phyloP scores from a whole-genome alignment of 2,888 invertebrate species.

The Aphidius colemani region DNA sequence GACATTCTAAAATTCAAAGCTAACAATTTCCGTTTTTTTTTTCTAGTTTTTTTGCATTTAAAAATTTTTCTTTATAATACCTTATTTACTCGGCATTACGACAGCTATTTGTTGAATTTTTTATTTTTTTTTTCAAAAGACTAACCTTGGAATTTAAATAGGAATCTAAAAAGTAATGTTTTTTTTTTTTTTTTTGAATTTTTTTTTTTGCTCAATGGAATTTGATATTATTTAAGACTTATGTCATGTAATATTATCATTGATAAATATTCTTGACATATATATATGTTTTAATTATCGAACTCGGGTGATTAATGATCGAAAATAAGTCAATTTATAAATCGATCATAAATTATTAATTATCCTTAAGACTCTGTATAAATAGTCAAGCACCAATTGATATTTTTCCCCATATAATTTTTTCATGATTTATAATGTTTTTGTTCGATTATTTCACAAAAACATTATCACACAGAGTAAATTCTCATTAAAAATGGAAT shows the following conservation, averaged over 20 bases:
- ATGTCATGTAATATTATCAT: background rate
- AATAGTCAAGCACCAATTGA: conserved; percentile 5
- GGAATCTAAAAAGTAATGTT: too few relatives aligned
- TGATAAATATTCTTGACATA: conserved; percentile 7
- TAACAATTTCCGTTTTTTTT: background rate
- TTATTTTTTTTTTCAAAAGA: too few relatives aligned
- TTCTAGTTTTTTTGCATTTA: background rate
- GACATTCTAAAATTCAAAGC: background rate
- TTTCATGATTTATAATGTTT: conserved; percentile 1
- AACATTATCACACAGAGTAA: too few relatives aligned
- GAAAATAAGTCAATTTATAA: conserved; percentile 4
- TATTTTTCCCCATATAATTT: background rate
- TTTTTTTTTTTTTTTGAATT: too few relatives aligned
- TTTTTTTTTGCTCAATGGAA: too few relatives aligned
- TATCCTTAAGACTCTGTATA: conserved; percentile 11
- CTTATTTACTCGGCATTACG: background rate
- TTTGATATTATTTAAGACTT: background rate
- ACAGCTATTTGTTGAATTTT: too few relatives aligned
- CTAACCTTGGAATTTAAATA: too few relatives aligned
- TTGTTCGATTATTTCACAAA: background rate
- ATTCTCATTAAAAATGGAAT: too few relatives aligned
- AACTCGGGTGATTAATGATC: conserved; percentile 27
- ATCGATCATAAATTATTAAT: conserved; percentile 23
- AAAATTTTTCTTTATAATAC: background rate
- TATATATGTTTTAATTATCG: conserved; percentile 20